Evolutionary conservation across 1,140 invertebrate species (phyloP), one percentile per base, ranked within the genome.

Genomic region (Orius insidiosus): DNA sequence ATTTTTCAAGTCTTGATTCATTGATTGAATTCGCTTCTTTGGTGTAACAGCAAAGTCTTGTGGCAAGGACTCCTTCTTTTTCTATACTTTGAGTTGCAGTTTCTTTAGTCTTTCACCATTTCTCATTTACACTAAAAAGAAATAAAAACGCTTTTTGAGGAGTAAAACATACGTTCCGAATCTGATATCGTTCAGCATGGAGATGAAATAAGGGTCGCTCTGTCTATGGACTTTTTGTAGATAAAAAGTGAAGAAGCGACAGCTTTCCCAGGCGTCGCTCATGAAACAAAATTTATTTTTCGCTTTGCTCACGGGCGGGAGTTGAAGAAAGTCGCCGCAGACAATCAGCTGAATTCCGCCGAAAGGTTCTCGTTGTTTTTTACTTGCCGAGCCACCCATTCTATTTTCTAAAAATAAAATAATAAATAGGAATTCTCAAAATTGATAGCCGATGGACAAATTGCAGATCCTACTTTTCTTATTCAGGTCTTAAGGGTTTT

Each of bases 321-420:
- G 62, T 63, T 97, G 90, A 8, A 97, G 72, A 55, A 97, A 97
- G 61, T 96, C 92, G 7, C 92, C 92, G 62, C 86, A 92, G 0
- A 97, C 59, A 49, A 95, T 88, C 8, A 96, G 60, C 60, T 96
- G 90, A 48, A 97, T 92, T 3, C 92, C 92, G 15, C 90, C 90
- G 70, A 96, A 96, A 5, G 90, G 89, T 58, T 80, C 42, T 88
- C 79, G 60, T 75, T 84, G 51, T 68, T 75, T n/a, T 82, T 68
- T 7, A 89, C 64, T 55, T 72, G 65, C 51, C 84, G 67, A 8
- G 85, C 85, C 2, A 90, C 74, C 49, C 73, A 68, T 65, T 88
- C 84, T 18, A 88, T 67, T 71, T 85, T 85, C 68, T 80, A 63
- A 53, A 68, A 67, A 53, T n/a, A n/a, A n/a, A n/a, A n/a, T n/a